Percentiles rank a stretch among this genome's conserved stretches.
phyloP scores from a whole-genome alignment of 2,888 invertebrate species.

The Ypsolopha sequella region DNA sequence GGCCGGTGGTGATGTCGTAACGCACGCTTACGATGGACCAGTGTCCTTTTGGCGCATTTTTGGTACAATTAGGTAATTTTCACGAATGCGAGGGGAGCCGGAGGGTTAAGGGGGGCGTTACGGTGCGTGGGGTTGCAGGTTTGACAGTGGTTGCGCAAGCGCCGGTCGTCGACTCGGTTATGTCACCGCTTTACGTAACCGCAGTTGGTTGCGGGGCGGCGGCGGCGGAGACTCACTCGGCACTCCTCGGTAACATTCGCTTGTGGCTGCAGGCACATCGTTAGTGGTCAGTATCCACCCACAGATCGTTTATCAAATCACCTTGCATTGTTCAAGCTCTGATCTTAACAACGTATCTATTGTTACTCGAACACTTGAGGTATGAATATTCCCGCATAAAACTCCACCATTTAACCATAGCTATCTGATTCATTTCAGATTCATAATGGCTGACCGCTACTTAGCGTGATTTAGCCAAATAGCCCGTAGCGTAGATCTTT shows the following conservation, averaged over 20 bases:
- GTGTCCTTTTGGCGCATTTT: slow-evolving; percentile 64
- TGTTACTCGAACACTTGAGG: neutral
- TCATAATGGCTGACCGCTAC: neutral
- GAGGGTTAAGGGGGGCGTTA: slow-evolving; percentile 32
- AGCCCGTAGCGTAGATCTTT: slow-evolving; percentile 3
- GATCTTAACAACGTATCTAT: neutral
- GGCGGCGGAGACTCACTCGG: slow-evolving; percentile 21
- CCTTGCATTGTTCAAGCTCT: slow-evolving; percentile 25
- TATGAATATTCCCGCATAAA: neutral
- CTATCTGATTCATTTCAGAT: neutral
- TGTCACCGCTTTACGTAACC: slow-evolving; percentile 67
- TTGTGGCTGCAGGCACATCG: slow-evolving; percentile 31
- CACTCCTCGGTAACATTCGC: slow-evolving; percentile 61
- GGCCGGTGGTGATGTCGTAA: slow-evolving; percentile 49
- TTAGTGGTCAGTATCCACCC: slow-evolving; percentile 49
- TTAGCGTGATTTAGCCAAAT: neutral
- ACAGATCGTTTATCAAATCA: slow-evolving; percentile 23
- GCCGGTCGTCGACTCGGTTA: slow-evolving; percentile 68
- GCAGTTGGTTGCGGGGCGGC: slow-evolving; percentile 59
- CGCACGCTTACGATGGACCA: slow-evolving; percentile 36
- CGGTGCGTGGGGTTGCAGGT: slow-evolving; percentile 62
- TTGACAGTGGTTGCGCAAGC: slow-evolving; percentile 60
- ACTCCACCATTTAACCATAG: neutral
- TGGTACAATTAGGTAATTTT: slow-evolving; percentile 63
- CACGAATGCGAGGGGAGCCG: slow-evolving; percentile 22